These are phyloP conservation scores for Anarsia innoxiella DNA, from an alignment of 2,888 invertebrate species.

Conservation along the genomic window DNA sequence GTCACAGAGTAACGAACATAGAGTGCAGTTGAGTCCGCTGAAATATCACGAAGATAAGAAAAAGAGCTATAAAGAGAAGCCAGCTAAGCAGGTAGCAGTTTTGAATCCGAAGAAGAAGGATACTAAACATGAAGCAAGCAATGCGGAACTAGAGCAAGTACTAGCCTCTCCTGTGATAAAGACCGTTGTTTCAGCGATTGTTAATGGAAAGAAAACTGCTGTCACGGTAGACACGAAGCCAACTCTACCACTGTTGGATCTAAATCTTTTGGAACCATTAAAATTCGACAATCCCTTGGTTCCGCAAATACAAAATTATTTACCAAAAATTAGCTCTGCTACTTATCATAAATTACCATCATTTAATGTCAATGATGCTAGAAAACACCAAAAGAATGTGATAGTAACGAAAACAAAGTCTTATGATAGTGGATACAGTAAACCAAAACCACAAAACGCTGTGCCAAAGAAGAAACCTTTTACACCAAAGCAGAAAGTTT, in stretches of 20 bases:
- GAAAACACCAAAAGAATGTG: constrained; percentile 45
- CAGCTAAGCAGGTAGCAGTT: too few relatives aligned
- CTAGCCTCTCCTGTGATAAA: constrained; percentile 36
- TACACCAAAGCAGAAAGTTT: constrained; percentile 31
- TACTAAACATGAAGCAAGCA: not conserved
- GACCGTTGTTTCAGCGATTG: constrained; percentile 46
- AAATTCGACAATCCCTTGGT: constrained; percentile 63
- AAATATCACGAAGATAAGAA: too few relatives aligned
- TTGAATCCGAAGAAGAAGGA: too few relatives aligned
- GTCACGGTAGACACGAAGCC: constrained; percentile 52
- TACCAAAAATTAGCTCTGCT: constrained; percentile 53
- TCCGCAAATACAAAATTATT: constrained; percentile 65
- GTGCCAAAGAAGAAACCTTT: constrained; percentile 36
- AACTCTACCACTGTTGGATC: constrained; percentile 49
- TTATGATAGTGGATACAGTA: constrained; percentile 37
- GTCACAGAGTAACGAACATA: too few relatives aligned
- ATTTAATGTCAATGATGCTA: constrained; percentile 30
- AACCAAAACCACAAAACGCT: constrained; percentile 34
- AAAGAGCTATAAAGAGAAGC: too few relatives aligned
- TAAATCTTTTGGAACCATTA: constrained; percentile 59
- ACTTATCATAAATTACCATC: constrained; percentile 48
- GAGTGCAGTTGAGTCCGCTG: too few relatives aligned
- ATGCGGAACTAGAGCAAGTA: constrained; percentile 24
- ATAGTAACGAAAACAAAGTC: constrained; percentile 42
- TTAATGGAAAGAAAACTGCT: constrained; percentile 51